Evolutionary conservation across 2,113 vertebrate species (phyloP).

Genomic region (Anoura caudifer): DNA sequence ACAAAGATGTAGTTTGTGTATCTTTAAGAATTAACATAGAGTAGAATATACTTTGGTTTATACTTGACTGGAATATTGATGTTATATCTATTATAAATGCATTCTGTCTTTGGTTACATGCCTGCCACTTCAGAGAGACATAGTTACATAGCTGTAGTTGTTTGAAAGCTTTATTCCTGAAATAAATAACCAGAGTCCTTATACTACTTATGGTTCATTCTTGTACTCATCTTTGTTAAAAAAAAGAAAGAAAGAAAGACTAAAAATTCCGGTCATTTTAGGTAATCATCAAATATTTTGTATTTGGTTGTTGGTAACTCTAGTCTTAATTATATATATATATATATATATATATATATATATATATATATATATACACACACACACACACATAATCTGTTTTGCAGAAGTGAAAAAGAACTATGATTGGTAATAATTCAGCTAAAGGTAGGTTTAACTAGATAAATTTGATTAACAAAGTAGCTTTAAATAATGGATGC

Average conservation of each 20-base stretch:
- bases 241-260: not conserved
- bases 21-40: conserved; percentile 9
- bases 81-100: not conserved
- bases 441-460: not conserved
- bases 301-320: not conserved
- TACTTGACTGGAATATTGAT: conserved; percentile 28
- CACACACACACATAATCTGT: no score
- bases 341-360: not conserved
- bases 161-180: conserved; percentile 14
- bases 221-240: not conserved
- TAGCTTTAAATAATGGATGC: not conserved
- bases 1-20: not conserved
- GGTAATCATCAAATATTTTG: not conserved
- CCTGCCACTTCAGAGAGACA: not conserved
- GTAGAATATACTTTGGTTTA: not conserved
- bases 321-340: not conserved
- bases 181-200: not conserved
- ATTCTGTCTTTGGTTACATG: not conserved
- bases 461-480: not conserved
- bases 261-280: not conserved
- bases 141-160: not conserved
- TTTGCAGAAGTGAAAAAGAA: conserved; percentile 16
- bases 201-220: not conserved
- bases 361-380: not conserved
- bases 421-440: not conserved